phyloP scores from a whole-genome alignment of 2,113 vertebrate species.

The Prunella himalayana region DNA sequence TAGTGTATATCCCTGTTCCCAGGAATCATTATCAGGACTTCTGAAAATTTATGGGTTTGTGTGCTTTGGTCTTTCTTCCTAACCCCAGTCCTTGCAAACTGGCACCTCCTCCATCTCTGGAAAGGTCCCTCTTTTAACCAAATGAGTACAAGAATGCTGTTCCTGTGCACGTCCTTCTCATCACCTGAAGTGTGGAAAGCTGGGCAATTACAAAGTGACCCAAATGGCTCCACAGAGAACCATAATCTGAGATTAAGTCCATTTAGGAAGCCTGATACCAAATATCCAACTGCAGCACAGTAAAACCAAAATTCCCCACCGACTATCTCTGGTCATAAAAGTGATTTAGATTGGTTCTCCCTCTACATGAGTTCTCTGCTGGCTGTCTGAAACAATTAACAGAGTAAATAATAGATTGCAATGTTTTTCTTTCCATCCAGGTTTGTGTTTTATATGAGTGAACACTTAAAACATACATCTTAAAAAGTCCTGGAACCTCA shows the following conservation, averaged over 20 bases:
- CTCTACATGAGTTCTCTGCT: neutral
- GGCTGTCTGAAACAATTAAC: slow-evolving; percentile 39
- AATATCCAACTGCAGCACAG: slow-evolving; percentile 6
- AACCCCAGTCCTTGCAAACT: neutral
- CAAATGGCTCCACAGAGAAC: slow-evolving; percentile 31
- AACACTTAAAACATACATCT: neutral
- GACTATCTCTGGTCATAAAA: slow-evolving; percentile 47
- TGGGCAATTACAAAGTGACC: slow-evolving; percentile 3
- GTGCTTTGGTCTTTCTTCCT: neutral
- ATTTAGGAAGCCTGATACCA: slow-evolving; percentile 42
- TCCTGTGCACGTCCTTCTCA: neutral
- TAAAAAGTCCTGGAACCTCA: neutral
- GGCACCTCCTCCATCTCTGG: neutral
- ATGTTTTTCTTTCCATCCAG: slow-evolving; percentile 30
- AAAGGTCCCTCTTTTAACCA: neutral
- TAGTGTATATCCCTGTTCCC: neutral
- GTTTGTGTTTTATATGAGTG: neutral
- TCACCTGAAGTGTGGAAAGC: slow-evolving; percentile 43
- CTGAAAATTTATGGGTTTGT: neutral
- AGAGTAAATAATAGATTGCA: slow-evolving; percentile 36
- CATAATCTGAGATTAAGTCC: slow-evolving; percentile 45
- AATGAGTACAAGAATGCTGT: neutral
- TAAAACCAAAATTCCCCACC: slow-evolving; percentile 38
- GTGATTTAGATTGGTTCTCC: slow-evolving; percentile 44
- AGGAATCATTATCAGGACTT: neutral